Evolutionary conservation across 2,888 invertebrate species (phyloP).

Genomic region (Andricus quercusramuli): DNA sequence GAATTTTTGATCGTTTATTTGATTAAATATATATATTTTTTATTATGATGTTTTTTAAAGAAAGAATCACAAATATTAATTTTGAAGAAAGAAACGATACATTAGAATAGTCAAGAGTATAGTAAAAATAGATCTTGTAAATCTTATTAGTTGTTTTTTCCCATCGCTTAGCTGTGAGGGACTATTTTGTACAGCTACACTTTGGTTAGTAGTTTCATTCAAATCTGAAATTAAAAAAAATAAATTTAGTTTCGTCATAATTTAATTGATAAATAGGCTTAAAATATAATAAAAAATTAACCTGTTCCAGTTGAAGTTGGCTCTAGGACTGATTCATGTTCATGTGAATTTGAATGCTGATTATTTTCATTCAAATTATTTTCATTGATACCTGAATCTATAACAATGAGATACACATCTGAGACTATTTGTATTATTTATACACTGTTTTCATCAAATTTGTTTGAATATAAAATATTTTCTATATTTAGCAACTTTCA

Average conservation of each 20-base stretch:
- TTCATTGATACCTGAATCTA: not conserved
- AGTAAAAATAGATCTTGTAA: not conserved
- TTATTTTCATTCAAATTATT: not conserved
- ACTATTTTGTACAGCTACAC: not conserved
- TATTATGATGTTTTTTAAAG: too few species aligned
- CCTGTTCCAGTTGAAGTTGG: not conserved
- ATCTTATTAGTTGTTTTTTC: not conserved
- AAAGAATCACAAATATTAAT: too few species aligned
- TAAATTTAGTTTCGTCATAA: not conserved
- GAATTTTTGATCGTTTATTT: too few species aligned
- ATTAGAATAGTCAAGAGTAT: not conserved
- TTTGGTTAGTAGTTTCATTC: not conserved
- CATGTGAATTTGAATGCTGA: not conserved
- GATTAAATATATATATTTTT: too few species aligned
- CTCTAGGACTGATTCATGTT: not conserved
- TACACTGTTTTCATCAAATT: too few species aligned
- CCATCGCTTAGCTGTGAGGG: not conserved
- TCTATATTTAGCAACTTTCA: too few species aligned
- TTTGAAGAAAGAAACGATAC: not conserved
- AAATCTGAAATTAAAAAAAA: not conserved
- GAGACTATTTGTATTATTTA: too few species aligned
- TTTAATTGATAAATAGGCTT: not conserved
- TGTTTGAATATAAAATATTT: too few species aligned
- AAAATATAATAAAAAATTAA: not conserved
- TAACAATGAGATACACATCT: not conserved